Evolutionary conservation across 2,797 vertebrate species (phyloP).

Genomic region (Eulemur albifrons): DNA sequence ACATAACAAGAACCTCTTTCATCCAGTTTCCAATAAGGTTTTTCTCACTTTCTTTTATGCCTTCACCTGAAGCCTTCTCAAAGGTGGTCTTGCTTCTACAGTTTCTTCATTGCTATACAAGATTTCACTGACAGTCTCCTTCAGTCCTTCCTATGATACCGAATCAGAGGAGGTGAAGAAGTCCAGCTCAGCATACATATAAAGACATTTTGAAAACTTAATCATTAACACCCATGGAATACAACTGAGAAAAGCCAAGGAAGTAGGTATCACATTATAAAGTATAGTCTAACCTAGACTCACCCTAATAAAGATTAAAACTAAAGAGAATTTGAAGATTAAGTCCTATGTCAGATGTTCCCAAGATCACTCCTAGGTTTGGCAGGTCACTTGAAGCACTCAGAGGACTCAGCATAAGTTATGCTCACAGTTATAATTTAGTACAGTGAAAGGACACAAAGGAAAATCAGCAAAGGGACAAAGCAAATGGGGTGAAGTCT

Average conservation of each 20-base stretch:
- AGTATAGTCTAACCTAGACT: background rate
- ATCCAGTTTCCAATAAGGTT: background rate
- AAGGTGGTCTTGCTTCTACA: background rate
- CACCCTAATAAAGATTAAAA: constrained; percentile 4
- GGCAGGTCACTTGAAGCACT: background rate
- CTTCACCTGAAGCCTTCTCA: background rate
- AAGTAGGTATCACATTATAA: background rate
- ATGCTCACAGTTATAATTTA: background rate
- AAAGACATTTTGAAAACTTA: background rate
- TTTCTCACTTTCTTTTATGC: background rate
- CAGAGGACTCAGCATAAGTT: background rate
- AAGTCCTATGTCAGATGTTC: background rate
- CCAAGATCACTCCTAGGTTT: background rate
- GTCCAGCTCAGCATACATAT: background rate
- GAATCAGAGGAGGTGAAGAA: background rate
- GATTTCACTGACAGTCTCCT: background rate
- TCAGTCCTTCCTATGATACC: background rate
- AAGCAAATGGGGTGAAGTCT: background rate
- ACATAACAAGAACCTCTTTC: background rate
- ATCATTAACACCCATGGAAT: background rate
- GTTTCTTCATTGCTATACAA: background rate
- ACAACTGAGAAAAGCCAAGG: background rate
- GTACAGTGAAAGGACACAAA: background rate
- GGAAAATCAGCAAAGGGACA: background rate
- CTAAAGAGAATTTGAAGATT: background rate